phyloP scores from a whole-genome alignment of 1,140 invertebrate species.

The Parasteatoda tepidariorum region DNA sequence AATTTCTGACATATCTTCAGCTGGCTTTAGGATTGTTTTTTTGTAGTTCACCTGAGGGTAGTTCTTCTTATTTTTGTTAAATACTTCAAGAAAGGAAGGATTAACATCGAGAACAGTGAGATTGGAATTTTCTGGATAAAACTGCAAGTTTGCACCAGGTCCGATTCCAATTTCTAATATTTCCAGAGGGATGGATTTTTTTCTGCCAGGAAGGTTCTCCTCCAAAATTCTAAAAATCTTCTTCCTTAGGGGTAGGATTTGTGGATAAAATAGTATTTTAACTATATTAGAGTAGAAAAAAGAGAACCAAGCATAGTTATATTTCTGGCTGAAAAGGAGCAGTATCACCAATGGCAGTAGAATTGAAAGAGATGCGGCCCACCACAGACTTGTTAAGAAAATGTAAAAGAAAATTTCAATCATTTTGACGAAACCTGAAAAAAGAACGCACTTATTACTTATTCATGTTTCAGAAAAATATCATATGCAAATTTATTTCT shows the following conservation, averaged over 20 bases:
- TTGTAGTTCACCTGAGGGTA: constrained; percentile 18
- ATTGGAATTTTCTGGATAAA: constrained; percentile 13
- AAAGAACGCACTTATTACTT: no score
- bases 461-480: no score
- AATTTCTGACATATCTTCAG: constrained; percentile 66
- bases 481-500: no score
- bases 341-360: not conserved
- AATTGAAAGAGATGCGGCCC: not conserved
- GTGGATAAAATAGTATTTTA: not conserved
- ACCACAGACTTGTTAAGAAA: not conserved
- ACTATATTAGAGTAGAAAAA: not conserved
- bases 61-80: constrained; percentile 4
- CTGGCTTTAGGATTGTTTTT: constrained; percentile 25
- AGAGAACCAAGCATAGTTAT: not conserved
- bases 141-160: constrained; percentile 26
- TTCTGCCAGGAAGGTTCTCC: not conserved
- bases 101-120: constrained; percentile 19
- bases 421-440: no score
- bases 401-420: no score
- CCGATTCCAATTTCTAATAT: constrained; percentile 60
- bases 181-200: not conserved
- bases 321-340: not conserved
- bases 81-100: constrained; percentile 3
- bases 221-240: not conserved
- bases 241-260: not conserved